phyloP scores from a whole-genome alignment of 2,797 vertebrate species.

The Sebastolobus alascanus region DNA sequence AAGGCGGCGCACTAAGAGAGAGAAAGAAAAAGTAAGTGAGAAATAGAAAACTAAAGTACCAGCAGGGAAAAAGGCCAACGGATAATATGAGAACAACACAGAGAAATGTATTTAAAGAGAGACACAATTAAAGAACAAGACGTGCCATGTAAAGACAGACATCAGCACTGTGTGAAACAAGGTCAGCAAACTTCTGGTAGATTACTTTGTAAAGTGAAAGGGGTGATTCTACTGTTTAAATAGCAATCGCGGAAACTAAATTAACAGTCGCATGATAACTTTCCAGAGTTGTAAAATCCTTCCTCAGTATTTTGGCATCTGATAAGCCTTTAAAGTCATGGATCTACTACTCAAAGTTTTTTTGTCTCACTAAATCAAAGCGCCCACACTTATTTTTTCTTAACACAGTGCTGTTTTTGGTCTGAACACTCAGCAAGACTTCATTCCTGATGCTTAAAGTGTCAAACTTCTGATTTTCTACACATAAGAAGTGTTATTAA shows the following conservation, averaged over 20 bases:
- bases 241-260: background rate
- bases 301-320: background rate
- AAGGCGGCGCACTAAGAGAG: conserved; percentile 4
- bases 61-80: background rate
- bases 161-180: background rate
- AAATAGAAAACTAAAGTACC: conserved; percentile 4
- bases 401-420: background rate
- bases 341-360: background rate
- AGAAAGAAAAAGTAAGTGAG: conserved; percentile 1
- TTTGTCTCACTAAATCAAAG: background rate
- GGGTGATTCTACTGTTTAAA: background rate
- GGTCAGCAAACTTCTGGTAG: background rate
- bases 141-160: background rate
- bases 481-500: background rate
- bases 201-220: background rate
- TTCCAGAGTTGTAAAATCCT: background rate
- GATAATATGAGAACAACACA: conserved; percentile 14
- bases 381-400: background rate
- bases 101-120: background rate
- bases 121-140: background rate
- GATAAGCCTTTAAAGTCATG: background rate
- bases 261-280: background rate
- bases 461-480: background rate
- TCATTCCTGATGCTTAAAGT: background rate
- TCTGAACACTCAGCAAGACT: background rate